Conservation (phyloP, 1,140 invertebrate species). For the Palaemon carinicauda region DNA sequence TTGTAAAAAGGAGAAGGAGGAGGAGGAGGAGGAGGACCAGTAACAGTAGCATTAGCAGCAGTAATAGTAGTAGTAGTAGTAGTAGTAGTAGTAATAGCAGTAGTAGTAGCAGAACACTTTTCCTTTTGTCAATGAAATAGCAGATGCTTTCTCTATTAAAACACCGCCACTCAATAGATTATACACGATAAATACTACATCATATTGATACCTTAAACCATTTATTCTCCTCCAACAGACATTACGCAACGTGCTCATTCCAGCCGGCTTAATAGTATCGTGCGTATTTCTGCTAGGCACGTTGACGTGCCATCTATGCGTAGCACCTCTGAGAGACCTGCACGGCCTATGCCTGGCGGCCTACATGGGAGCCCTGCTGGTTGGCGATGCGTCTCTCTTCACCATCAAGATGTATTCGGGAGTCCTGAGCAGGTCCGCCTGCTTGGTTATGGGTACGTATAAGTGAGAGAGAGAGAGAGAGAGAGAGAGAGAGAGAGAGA, state of each 20-base stretch:
- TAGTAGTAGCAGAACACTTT: not conserved
- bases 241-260: slow-evolving; percentile 30
- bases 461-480: not conserved
- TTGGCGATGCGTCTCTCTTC: slow-evolving; percentile 34
- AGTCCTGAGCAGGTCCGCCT: not conserved
- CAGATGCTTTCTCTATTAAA: not conserved
- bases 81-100: not conserved
- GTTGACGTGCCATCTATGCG: slow-evolving; percentile 26
- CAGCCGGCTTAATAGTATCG: slow-evolving; percentile 37
- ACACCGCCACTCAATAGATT: too few species aligned
- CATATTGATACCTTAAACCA: not conserved
- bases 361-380: slow-evolving; percentile 42
- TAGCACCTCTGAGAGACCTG: slow-evolving; percentile 40
- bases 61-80: not conserved
- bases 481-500: too few species aligned
- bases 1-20: too few species aligned
- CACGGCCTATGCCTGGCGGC: slow-evolving; percentile 50
- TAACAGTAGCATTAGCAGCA: too few species aligned
- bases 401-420: slow-evolving; percentile 24
- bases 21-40: too few species aligned
- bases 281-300: slow-evolving; percentile 47
- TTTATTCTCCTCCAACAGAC: not conserved
- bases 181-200: not conserved
- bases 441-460: slow-evolving; percentile 6
- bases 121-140: too few species aligned